A percentile compares a stretch with the other conserved stretches of the same genome.
These are phyloP conservation scores for Campoletis raptor DNA, from an alignment of 2,888 invertebrate genomes.

Conservation along the genomic window DNA sequence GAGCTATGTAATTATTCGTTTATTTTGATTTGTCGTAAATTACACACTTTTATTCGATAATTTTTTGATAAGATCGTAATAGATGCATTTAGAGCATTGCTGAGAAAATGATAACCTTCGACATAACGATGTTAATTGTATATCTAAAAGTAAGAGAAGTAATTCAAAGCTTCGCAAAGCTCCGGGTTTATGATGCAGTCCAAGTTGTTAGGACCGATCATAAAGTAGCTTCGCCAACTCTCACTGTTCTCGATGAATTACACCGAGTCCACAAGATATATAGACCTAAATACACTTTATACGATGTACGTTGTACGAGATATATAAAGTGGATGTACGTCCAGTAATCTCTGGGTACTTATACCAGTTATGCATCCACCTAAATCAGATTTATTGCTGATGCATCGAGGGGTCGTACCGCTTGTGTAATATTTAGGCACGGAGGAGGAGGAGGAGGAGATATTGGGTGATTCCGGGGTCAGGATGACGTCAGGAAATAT, in stretches of 20 bases:
- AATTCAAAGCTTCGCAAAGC: neutral
- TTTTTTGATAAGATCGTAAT: constrained; percentile 7
- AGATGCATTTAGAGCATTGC: neutral
- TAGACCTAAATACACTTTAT: constrained; percentile 21
- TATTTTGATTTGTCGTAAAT: constrained; percentile 1
- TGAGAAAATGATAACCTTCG: neutral
- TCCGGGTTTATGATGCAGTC: neutral
- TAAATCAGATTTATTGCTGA: constrained; percentile 19
- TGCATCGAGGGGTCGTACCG: neutral
- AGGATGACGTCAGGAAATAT: neutral
- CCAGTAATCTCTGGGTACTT: constrained; percentile 23
- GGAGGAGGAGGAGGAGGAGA: neutral
- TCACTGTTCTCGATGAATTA: neutral
- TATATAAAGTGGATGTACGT: constrained; percentile 17
- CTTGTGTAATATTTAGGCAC: neutral
- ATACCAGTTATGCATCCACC: constrained; percentile 3
- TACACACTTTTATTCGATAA: neutral
- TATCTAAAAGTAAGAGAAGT: neutral
- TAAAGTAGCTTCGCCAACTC: constrained; percentile 16
- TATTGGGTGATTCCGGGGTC: neutral
- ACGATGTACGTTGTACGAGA: constrained; percentile 8
- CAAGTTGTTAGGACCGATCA: constrained; percentile 15
- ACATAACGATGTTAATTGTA: neutral
- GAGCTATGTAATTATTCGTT: neutral
- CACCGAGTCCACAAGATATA: constrained; percentile 15